Conservation (phyloP, 2,797 vertebrate genomes). For the Euphonia xanthogaster region DNA sequence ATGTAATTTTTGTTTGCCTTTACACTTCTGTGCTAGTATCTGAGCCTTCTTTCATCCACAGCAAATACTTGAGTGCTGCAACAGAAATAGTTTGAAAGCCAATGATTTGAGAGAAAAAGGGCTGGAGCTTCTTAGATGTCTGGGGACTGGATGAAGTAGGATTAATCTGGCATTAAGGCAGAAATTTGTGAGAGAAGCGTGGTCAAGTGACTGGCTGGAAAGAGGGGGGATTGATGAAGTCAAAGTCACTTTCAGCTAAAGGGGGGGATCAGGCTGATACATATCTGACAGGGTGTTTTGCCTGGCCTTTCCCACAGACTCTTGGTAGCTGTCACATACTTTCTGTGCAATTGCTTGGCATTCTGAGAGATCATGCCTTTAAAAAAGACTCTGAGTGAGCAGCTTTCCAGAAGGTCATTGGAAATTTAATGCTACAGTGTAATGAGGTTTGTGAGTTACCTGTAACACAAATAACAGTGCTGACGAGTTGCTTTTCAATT, state of each 20-base stretch:
- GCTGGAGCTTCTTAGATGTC: background rate
- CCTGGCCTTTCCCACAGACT: background rate
- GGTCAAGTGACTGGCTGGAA: background rate
- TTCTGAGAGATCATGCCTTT: background rate
- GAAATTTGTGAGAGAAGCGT: background rate
- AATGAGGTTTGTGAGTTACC: slow-evolving; percentile 9
- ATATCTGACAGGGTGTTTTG: background rate
- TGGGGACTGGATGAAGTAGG: background rate
- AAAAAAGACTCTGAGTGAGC: background rate
- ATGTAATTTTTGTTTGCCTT: slow-evolving; percentile 20
- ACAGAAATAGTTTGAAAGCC: background rate
- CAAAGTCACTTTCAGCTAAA: background rate
- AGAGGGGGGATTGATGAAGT: background rate
- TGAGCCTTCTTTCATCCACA: background rate
- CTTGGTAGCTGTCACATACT: background rate
- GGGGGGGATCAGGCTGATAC: background rate
- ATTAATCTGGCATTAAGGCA: background rate
- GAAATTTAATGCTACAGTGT: slow-evolving; percentile 2
- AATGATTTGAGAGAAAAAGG: background rate
- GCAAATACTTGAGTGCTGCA: background rate
- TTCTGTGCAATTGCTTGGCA: background rate
- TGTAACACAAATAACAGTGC: background rate
- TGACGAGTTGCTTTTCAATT: slow-evolving; percentile 10
- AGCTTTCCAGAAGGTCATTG: background rate
- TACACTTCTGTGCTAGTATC: background rate